A percentile compares a stretch with the other conserved stretches of the same genome.
phyloP scores from a whole-genome alignment of 2,113 vertebrate species.

The Herpetotheres cachinnans region DNA sequence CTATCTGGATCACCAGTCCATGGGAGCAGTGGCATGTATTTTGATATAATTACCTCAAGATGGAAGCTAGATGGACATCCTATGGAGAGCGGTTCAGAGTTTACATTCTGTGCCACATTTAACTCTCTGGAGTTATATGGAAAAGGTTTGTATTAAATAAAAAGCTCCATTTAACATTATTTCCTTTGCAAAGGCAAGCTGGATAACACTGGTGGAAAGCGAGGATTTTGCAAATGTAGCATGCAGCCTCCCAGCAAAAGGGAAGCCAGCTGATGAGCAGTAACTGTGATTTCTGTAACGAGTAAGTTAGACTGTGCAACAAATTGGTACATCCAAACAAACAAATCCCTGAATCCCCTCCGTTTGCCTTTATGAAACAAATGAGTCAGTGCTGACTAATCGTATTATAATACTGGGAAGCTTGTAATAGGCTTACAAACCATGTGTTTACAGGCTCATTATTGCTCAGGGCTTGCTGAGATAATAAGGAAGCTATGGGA shows the following conservation, averaged over 20 bases:
- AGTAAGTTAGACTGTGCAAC: constrained; percentile 51
- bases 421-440: constrained; percentile 49
- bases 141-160: constrained; percentile 69
- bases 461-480: constrained; percentile 21
- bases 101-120: constrained; percentile 63
- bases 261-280: constrained; percentile 49
- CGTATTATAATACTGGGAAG: constrained; percentile 27
- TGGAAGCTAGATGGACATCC: constrained; percentile 42
- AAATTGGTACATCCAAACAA: constrained; percentile 61
- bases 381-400: constrained; percentile 68
- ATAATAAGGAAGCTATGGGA: not conserved
- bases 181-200: constrained; percentile 62
- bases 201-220: constrained; percentile 26
- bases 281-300: constrained; percentile 28
- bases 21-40: constrained; percentile 30
- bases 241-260: constrained; percentile 59
- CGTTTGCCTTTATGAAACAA: constrained; percentile 65
- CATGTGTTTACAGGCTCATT: constrained; percentile 21
- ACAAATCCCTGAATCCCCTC: constrained; percentile 52
- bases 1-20: constrained; percentile 25
- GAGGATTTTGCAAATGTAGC: constrained; percentile 61
- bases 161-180: constrained; percentile 71
- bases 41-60: constrained; percentile 44
- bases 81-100: constrained; percentile 12
- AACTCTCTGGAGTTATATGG: constrained; percentile 56